Evolutionary conservation across 1,140 invertebrate genomes (phyloP), one percentile per base, ranked within the genome.

Genomic region (Meloidogyne floridensis): DNA sequence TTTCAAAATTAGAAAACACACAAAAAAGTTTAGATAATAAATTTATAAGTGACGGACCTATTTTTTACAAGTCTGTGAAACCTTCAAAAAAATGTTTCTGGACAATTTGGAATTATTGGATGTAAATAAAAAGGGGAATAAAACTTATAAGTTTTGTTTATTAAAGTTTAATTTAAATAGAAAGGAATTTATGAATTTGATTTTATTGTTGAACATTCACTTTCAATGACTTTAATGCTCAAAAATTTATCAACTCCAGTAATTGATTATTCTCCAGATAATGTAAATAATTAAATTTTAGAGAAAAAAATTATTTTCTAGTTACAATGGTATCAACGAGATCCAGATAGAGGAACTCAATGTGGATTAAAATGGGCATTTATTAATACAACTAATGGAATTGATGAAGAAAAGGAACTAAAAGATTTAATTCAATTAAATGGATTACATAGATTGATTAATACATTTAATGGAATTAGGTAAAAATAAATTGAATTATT

Each of bases 391-490:
- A 65, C 15, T 7, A 65, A 65, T 7, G n/a, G 7, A 7, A 18
- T n/a, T n/a, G 59, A 65, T 32, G 51, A 15, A 42, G 51, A 20
- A 15, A 51, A 72, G 1, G 5, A 80, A 51, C 7, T 73, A 9
- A 42, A 80, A 53, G 13, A 5, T 20, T n/a, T 79, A 72, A 54
- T 79, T 20, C 77, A 79, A 47, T 79, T 53, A 51, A 72, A 79
- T 69, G 70, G 72, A 75, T n/a, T 72, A 80, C 69, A 84, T 51
- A 43, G 83, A 75, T 18, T 54, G 54, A 47, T 88, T 73, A 82
- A 88, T 11, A 87, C 85, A 11, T 86, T 88, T 59, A 88, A 88
- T 76, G 87, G 85, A 42, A 79, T 84, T 42, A 87, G 80, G 87
- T 87, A 53, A 32, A 32, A 32, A 32, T 32, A 2, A 32, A 11